Conservation (phyloP, 2,797 vertebrate genomes). For the Numenius phaeopus region DNA sequence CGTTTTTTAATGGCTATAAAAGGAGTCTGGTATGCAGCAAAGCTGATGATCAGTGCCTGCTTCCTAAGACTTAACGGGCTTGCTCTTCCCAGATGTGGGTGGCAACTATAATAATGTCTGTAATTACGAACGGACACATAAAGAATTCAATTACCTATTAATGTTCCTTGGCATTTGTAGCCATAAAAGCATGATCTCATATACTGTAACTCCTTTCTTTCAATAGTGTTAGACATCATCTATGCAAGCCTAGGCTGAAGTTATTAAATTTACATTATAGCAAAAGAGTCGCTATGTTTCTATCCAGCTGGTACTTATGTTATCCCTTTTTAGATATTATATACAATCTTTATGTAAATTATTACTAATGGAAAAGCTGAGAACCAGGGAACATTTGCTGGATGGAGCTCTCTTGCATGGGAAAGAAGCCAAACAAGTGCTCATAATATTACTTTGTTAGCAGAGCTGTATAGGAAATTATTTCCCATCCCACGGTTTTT, state of each 20-base stretch:
- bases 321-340: constrained; percentile 27
- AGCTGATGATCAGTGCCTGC: not conserved
- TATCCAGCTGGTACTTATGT: constrained; percentile 35
- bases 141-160: constrained; percentile 40
- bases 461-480: constrained; percentile 17
- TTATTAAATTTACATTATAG: constrained; percentile 59
- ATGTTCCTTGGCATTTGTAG: constrained; percentile 2
- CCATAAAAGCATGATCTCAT: constrained; percentile 50
- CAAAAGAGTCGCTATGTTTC: constrained; percentile 6
- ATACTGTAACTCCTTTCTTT: not conserved
- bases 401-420: not conserved
- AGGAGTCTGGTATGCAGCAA: not conserved
- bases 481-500: not conserved
- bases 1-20: not conserved
- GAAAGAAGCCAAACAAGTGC: constrained; percentile 44
- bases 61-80: not conserved
- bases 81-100: not conserved
- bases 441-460: not conserved
- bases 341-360: constrained; percentile 42
- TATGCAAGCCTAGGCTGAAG: constrained; percentile 1
- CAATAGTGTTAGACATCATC: constrained; percentile 5
- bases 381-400: not conserved
- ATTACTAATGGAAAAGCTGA: constrained; percentile 63
- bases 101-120: not conserved
- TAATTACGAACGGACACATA: not conserved